Percentiles rank a stretch among this genome's conserved stretches.
phyloP scores from a whole-genome alignment of 2,888 invertebrate species.

The Calameuta idolon region DNA sequence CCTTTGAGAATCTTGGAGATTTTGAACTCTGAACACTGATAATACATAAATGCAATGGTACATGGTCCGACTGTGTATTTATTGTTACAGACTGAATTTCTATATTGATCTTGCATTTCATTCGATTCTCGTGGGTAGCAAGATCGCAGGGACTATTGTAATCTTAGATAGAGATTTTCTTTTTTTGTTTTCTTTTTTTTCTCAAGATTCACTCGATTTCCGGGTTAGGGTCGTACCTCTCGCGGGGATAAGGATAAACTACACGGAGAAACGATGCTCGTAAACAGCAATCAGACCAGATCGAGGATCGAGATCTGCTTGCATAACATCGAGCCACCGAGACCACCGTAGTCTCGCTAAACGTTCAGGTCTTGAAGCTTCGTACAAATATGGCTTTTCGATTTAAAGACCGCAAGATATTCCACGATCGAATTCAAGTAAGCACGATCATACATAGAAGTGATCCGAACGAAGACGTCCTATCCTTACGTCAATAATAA shows the following conservation, averaged over 20 bases:
- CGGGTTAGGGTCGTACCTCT: conserved; percentile 38
- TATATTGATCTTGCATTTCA: background rate
- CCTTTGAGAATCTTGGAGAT: no score
- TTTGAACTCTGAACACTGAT: no score
- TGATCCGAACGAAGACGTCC: background rate
- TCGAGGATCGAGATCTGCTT: conserved; percentile 52
- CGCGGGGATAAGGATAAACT: conserved; percentile 44
- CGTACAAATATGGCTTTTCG: background rate
- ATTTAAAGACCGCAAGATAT: background rate
- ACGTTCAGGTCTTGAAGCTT: conserved; percentile 30
- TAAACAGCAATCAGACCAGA: conserved; percentile 56
- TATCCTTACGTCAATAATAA: background rate
- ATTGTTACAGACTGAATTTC: background rate
- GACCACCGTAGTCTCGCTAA: conserved; percentile 43
- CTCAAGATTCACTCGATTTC: conserved; percentile 31
- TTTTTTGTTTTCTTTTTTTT: conserved; percentile 15
- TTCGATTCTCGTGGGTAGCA: background rate
- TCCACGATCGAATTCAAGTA: background rate
- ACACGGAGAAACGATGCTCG: conserved; percentile 50
- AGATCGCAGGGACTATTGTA: conserved; percentile 13
- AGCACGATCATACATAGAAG: background rate
- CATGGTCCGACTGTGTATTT: background rate
- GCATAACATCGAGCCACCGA: conserved; percentile 44
- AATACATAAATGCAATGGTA: background rate
- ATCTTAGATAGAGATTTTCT: conserved; percentile 21